Conservation (phyloP, 2,797 vertebrate genomes). For the Phrynocephalus forsythii region DNA sequence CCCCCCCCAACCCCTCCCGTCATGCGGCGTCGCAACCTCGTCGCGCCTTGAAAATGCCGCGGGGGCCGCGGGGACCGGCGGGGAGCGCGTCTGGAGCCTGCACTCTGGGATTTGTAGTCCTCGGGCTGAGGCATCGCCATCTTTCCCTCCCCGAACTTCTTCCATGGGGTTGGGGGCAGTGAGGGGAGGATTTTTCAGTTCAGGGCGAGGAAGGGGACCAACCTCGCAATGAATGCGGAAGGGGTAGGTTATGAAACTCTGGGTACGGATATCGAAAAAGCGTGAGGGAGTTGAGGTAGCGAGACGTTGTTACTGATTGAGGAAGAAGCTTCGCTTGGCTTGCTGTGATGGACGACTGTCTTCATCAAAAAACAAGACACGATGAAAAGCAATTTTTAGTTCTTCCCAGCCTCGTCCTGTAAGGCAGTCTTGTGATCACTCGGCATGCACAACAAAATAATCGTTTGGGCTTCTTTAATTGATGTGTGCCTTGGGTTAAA, state of each 20-base stretch:
- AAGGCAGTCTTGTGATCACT: no score
- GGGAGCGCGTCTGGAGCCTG: no score
- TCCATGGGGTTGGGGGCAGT: not conserved
- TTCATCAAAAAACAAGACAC: not conserved
- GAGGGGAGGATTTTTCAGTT: not conserved
- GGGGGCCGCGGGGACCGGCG: no score
- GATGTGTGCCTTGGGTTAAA: not conserved
- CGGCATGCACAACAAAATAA: not conserved
- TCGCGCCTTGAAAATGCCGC: no score
- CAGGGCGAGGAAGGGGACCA: no score
- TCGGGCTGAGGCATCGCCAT: not conserved
- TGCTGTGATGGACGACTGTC: not conserved
- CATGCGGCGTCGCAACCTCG: no score
- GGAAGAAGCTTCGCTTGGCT: not conserved
- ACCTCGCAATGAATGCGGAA: not conserved
- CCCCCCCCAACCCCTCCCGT: not conserved
- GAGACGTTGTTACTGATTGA: not conserved
- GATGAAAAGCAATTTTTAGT: not conserved
- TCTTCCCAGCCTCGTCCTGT: not conserved
- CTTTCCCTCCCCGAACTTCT: not conserved
- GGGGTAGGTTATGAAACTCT: not conserved
- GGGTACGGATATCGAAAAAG: not conserved
- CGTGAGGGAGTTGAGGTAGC: not conserved
- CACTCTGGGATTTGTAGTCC: slow-evolving; percentile 35
- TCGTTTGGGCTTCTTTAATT: not conserved